Percentiles rank a stretch among this genome's conserved stretches.
These are phyloP conservation scores for Pangasius mekongensis DNA, from an alignment of 2,797 vertebrate genomes.

Conservation along the genomic window DNA sequence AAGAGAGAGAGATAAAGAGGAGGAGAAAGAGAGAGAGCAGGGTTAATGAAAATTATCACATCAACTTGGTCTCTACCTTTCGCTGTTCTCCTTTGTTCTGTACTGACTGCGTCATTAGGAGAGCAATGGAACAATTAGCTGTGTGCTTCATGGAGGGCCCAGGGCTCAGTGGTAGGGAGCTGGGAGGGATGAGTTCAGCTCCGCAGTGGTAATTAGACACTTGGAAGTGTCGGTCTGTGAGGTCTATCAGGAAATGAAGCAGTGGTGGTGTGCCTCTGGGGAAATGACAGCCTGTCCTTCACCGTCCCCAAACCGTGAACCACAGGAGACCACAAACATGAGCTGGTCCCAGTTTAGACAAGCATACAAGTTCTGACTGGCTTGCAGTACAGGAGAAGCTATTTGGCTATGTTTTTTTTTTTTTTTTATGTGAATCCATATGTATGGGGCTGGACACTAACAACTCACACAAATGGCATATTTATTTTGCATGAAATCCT, in stretches of 20 bases:
- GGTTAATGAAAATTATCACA: constrained; percentile 82
- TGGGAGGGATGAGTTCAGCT: constrained; percentile 52
- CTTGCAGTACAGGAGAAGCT: constrained; percentile 85
- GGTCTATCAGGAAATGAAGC: constrained; percentile 90
- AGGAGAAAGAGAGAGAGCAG: constrained; percentile 59
- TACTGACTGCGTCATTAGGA: constrained; percentile 75
- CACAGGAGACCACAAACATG: constrained; percentile 90
- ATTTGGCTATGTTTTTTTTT: constrained; percentile 79
- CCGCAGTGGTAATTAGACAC: constrained; percentile 88
- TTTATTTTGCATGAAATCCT: constrained; percentile 36
- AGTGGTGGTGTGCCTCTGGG: constrained; percentile 84
- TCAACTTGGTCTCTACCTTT: constrained; percentile 74
- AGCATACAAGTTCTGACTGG: constrained; percentile 92
- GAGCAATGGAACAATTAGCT: constrained; percentile 86
- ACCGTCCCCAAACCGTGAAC: constrained; percentile 64
- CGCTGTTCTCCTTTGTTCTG: constrained; percentile 73
- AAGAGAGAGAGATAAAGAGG: constrained; percentile 47
- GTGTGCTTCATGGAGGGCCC: constrained; percentile 71
- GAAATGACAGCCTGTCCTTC: constrained; percentile 70
- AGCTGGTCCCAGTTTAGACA: constrained; percentile 88
- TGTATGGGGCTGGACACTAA: constrained; percentile 51
- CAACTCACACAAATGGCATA: constrained; percentile 76
- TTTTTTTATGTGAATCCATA: constrained; percentile 72
- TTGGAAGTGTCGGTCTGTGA: constrained; percentile 84
- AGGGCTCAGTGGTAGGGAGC: constrained; percentile 71